Evolutionary conservation across 2,797 vertebrate genomes (phyloP).

Genomic region (Alauda arvensis): DNA sequence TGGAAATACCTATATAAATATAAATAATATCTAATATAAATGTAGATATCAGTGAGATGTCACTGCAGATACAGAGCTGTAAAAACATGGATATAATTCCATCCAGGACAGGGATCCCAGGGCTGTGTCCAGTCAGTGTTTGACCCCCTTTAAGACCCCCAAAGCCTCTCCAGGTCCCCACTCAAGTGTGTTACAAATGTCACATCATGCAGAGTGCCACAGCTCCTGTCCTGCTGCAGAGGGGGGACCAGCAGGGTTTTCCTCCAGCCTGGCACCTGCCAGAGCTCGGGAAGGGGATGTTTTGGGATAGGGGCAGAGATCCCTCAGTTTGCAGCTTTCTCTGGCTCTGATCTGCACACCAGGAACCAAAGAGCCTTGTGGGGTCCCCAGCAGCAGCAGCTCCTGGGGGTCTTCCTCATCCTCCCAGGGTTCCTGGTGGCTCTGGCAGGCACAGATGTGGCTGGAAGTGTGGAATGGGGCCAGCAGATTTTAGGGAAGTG

Average conservation of each 20-base stretch:
- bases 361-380: neutral
- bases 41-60: neutral
- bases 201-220: neutral
- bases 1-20: neutral
- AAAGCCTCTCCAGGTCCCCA: neutral
- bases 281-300: rapidly evolving
- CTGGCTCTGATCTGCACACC: rapidly evolving
- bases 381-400: neutral
- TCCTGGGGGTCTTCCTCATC: neutral
- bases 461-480: neutral
- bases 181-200: neutral
- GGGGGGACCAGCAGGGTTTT: rapidly evolving
- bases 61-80: neutral
- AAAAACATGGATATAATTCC: neutral
- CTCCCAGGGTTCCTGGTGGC: neutral
- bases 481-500: neutral
- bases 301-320: neutral
- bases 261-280: neutral
- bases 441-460: neutral
- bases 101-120: neutral
- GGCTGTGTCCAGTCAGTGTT: neutral
- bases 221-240: neutral
- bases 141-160: neutral
- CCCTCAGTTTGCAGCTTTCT: neutral
- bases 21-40: neutral